Evolutionary conservation across 2,113 vertebrate genomes (phyloP), one percentile per base, ranked within the genome.

Genomic region (Pandion haliaetus): DNA sequence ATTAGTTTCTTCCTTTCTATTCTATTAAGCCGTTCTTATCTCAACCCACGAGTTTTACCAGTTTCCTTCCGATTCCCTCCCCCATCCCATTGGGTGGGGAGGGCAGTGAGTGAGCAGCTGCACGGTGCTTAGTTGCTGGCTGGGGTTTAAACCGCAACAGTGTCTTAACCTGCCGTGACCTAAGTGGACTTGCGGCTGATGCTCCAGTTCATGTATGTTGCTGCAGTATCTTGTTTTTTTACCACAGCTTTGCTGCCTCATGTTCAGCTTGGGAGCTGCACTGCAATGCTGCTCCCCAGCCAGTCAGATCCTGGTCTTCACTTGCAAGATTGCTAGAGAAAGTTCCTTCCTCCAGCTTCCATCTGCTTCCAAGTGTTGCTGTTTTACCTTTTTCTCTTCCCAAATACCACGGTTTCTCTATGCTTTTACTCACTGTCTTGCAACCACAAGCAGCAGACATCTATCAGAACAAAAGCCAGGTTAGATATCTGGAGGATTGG

Each of bases 401-500:
- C n/a, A 36, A 31, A 40, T 8, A 74, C 14, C 8, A 13, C 2
- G 3, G 26, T 47, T 74, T 23, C 45, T 45, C 15, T 11, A 26
- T 19, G 42, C 45, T 69, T 40, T 45, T 21, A 19, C n/a, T 73
- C 38, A 13, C 14, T 36, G 54, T 34, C 49, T 82, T 65, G 17
- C 12, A 19, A 42, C 26, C 8, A 17, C 6, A 11, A 50, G 23
- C 55, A 81, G 50, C 11, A 69, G 69, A 19, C 8, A 38, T 8
- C 31, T 8, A 4, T 14, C 25, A 50, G 19, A 66, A 54, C 44
- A 55, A 31, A 58, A 81, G 55, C 38, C 58, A 17, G 28, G 42
- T 32, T 31, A 23, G 20, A 0, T 9, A 1, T 7, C 42, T 72
- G 42, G 31, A 57, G 29, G 23, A 21, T 7, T n/a, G 1, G 0